Base-by-base conservation (phyloP, 2,888 invertebrate species). In the Morpho helenor region DNA sequence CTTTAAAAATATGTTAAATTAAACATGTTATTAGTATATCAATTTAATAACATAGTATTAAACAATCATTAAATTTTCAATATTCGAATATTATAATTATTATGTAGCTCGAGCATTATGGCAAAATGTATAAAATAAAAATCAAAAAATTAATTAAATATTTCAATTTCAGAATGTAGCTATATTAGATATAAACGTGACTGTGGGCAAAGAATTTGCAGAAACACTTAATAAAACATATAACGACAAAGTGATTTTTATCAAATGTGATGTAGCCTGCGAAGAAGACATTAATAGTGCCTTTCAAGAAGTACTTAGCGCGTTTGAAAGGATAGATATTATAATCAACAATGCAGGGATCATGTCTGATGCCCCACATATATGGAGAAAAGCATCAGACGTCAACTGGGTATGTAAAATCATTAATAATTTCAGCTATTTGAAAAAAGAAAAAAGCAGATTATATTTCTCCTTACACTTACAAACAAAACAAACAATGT, bases 331-430 rank as follows among this genome's bases (percentile, higher is more conserved):
- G 31, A 60, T 81, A 31, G 79, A 82, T 48, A 76, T 82, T 41
- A 65, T 80, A 46, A 68, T 82, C 42, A 82, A 82, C 62, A 80
- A 82, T 60, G 80, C 82, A 31, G 81, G 81, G 0, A 71, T 80
- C 45, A 75, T 82, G 74, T 69, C 67, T 48, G 80, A 82, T 59
- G 54, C 72, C 0, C 73, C 75, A 0, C 39, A 62, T 5, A 5
- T 68, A 4, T 80, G 77, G 78, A 75, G 78, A 52, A 75, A 67
- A 9, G 69, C 79, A 3, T 69, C 72, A 47, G 71, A 74, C 47
- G 72, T 80, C 9, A 82, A 83, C 60, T 77, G 70, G 70, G 81
- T 80, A 71, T n/a, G 62, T 63, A 44, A 48, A 31, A 31, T 31
- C 31, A 31, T 7, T 43, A 0, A 43, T 7, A 9, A 43, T 7